Evolutionary conservation across 2,113 vertebrate species (phyloP), one percentile per base, ranked within the genome.

Genomic region (Symphodus melops): DNA sequence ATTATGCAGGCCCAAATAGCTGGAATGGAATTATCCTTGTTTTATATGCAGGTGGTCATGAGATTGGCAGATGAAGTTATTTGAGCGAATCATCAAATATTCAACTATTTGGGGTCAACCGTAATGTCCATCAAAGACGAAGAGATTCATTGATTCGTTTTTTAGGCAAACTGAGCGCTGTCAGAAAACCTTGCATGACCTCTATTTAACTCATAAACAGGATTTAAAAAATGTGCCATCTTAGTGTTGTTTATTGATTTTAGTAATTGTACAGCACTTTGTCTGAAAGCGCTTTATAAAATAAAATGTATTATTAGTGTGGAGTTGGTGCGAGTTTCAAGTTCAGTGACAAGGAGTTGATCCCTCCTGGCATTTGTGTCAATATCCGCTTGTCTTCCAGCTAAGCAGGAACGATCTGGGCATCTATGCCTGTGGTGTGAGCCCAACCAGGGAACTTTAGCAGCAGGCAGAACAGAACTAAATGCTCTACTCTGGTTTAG

Each of bases 401-500:
- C 74, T 13, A 52, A 77, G 60, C 62, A 60, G 9, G 33, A 83
- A 68, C 75, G 48, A 83, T 54, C 55, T 71, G 53, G 78, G 75
- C 62, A 61, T 66, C 9, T 25, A 65, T 56, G 48, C 52, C 67
- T 71, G 59, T 37, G 33, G 68, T 37, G 54, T 72, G 37, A 75
- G 72, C 0, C 10, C 68, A 71, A 72, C 68, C 54, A 65, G 73
- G 77, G 81, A 68, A 84, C 36, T 44, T 52, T 3, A 57, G 64
- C 56, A 77, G 79, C 75, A 64, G 53, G 63, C 56, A 68, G 70
- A 85, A 76, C 62, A 79, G 69, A 60, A 77, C 82, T 71, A 76
- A 83, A 73, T 36, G 44, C 54, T 71, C 21, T 64, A 76, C 79
- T 83, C 79, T 76, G 58, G 70, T 88, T 84, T 74, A 70, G 80